Evolutionary conservation across 2,797 vertebrate species (phyloP).

Genomic region (Micrastur ruficollis): DNA sequence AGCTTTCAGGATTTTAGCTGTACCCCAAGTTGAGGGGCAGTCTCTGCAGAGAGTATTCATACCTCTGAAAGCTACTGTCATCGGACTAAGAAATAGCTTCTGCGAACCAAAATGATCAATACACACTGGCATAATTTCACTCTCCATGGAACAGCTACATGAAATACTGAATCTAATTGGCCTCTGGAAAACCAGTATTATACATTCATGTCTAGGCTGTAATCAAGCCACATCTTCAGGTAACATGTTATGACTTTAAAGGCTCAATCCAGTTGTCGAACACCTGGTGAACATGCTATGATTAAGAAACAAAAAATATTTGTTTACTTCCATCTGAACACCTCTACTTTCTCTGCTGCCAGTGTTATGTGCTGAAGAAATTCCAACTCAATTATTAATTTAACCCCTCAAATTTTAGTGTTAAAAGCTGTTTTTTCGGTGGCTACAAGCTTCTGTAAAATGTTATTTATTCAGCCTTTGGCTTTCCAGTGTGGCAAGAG

Average conservation of each 20-base stretch:
- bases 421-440: neutral
- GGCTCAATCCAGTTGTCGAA: neutral
- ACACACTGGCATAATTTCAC: neutral
- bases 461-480: neutral
- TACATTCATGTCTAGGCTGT: neutral
- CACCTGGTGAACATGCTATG: neutral
- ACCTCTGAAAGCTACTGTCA: neutral
- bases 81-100: neutral
- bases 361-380: neutral
- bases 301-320: neutral
- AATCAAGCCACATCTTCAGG: conserved; percentile 29
- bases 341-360: neutral
- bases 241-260: conserved; percentile 24
- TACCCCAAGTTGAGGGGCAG: neutral
- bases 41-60: neutral
- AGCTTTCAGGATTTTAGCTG: neutral
- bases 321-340: neutral
- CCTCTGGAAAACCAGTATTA: neutral
- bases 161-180: neutral
- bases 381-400: neutral
- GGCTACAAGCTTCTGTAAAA: neutral
- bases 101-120: neutral
- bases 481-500: neutral
- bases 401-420: neutral
- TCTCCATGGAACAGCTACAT: neutral